A percentile compares a stretch with the other conserved stretches of the same genome.
Evolutionary conservation across 2,888 invertebrate species (phyloP).

Genomic region (Ernsta delagoae): DNA sequence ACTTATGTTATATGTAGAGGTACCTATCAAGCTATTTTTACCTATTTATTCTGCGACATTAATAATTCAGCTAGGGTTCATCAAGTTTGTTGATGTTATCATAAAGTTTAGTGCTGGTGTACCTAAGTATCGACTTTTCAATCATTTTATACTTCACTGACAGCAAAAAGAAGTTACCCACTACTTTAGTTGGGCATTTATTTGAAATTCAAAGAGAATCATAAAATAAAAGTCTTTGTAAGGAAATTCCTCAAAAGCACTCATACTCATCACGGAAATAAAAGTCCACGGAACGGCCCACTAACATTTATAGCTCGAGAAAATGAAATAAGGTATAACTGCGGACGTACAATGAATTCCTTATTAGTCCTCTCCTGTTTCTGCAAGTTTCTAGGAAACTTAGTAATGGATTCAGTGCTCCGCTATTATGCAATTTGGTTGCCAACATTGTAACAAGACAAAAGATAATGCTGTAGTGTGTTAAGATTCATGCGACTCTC

Average conservation of each 20-base stretch:
- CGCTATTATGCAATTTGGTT: slow-evolving; percentile 11
- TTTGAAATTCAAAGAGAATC: too few species aligned
- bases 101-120: too few species aligned
- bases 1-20: too few species aligned
- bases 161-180: too few species aligned
- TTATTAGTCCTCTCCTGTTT: slow-evolving; percentile 19
- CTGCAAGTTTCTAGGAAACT: slow-evolving; percentile 9
- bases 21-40: too few species aligned
- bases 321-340: slow-evolving; percentile 27
- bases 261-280: background rate
- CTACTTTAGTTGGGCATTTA: too few species aligned
- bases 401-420: slow-evolving; percentile 9
- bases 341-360: slow-evolving; percentile 24
- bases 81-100: too few species aligned
- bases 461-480: slow-evolving; percentile 5
- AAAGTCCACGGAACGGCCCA: background rate
- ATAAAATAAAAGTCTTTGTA: too few species aligned
- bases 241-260: background rate
- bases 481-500: background rate
- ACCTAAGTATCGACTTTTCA: too few species aligned
- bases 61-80: too few species aligned
- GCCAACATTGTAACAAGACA: slow-evolving; percentile 13
- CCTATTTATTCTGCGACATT: too few species aligned
- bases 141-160: too few species aligned
- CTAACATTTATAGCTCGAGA: background rate